These are phyloP conservation scores for Agrenia bidenticulata DNA, from an alignment of 2,888 invertebrate species.

Conservation along the genomic window DNA sequence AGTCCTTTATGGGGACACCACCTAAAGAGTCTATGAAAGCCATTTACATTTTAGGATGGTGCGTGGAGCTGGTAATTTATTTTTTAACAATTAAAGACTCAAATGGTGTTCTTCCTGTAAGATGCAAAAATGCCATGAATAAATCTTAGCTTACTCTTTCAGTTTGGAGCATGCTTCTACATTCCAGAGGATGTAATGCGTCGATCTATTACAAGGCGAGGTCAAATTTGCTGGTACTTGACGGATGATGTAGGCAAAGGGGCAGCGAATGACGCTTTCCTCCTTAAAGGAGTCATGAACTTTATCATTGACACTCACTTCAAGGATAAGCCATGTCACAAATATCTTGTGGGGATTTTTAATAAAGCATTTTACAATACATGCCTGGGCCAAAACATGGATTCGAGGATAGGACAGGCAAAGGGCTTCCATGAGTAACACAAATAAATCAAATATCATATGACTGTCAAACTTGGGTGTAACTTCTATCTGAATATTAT, in stretches of 20 bases:
- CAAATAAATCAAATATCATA: no score
- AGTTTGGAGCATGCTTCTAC: constrained; percentile 62
- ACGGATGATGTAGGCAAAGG: constrained; percentile 22
- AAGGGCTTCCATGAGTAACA: constrained; percentile 6
- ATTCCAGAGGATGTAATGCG: constrained; percentile 65
- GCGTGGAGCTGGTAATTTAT: constrained; percentile 29
- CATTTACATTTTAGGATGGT: constrained; percentile 58
- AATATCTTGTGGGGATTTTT: constrained; percentile 58
- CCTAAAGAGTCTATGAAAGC: constrained; percentile 56
- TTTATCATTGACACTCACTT: constrained; percentile 57
- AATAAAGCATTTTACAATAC: constrained; percentile 59
- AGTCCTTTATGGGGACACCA: constrained; percentile 44
- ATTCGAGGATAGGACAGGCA: constrained; percentile 55
- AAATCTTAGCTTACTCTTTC: no score
- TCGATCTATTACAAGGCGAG: constrained; percentile 59
- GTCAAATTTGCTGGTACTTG: constrained; percentile 62
- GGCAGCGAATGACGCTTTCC: constrained; percentile 61
- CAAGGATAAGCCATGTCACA: constrained; percentile 56
- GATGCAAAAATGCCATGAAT: no score
- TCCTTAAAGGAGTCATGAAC: constrained; percentile 59
- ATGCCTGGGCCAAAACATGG: constrained; percentile 60
- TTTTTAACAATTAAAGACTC: constrained; percentile 2
- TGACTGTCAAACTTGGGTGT: no score
- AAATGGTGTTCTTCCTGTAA: no score
- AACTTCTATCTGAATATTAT: background rate